Percentiles rank a stretch among this genome's conserved stretches.
Conservation (phyloP, 92 coral and sea anemone genomes). For the Bergia puertoricense region DNA sequence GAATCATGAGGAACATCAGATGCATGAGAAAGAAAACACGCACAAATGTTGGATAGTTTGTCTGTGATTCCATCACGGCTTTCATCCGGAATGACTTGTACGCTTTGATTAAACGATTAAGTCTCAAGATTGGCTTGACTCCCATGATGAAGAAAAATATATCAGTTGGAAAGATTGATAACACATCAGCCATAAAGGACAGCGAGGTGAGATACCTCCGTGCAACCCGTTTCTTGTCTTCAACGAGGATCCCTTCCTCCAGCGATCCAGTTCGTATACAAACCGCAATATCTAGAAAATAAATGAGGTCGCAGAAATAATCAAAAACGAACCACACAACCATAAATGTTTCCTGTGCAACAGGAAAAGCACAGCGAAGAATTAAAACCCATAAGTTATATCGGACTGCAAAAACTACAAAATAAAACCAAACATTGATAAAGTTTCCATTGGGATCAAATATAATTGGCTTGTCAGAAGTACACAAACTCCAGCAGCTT, state of each 20-base stretch:
- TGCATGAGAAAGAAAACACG: constrained; percentile 88
- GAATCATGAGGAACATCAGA: constrained; percentile 88
- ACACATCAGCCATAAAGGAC: constrained; percentile 68
- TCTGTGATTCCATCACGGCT: constrained; percentile 86
- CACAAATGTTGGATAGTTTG: constrained; percentile 86
- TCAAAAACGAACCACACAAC: constrained; percentile 82
- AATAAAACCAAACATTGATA: constrained; percentile 82
- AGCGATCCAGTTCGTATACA: constrained; percentile 81
- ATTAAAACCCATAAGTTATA: constrained; percentile 93
- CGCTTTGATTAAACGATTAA: constrained; percentile 76
- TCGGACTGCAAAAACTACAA: constrained; percentile 83
- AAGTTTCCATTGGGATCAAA: constrained; percentile 85
- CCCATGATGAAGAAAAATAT: constrained; percentile 73
- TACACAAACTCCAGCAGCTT: constrained; percentile 14
- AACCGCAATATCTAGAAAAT: constrained; percentile 69
- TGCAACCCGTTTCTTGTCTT: constrained; percentile 57
- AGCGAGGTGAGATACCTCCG: constrained; percentile 64
- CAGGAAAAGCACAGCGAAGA: constrained; percentile 82
- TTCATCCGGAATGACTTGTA: constrained; percentile 84
- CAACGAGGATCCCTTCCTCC: constrained; percentile 87
- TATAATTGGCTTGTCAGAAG: constrained; percentile 55
- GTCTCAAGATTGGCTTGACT: constrained; percentile 68
- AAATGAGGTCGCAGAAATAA: constrained; percentile 79
- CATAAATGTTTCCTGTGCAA: constrained; percentile 72
- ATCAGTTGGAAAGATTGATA: constrained; percentile 84